Conservation (phyloP, 30 jellyfish, hydroid and myxozoan genomes). For the Turritopsis dohrnii region DNA sequence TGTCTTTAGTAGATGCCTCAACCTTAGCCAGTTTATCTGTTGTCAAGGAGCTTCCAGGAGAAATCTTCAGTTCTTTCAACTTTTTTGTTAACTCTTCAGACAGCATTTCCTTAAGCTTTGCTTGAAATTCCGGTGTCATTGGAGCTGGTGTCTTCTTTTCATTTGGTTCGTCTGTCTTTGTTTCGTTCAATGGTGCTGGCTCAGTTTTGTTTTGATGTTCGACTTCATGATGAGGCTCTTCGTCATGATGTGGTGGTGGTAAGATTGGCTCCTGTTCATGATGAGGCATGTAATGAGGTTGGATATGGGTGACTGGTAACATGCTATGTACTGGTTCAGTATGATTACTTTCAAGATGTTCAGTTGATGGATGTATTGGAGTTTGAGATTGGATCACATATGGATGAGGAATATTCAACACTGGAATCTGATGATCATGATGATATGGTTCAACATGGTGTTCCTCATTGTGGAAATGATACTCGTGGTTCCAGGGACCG, state of each 20-base stretch:
- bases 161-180: neutral
- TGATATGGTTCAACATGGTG: neutral
- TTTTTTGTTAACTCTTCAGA: constrained; percentile 4
- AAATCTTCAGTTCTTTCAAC: constrained; percentile 9
- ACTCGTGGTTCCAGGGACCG: neutral
- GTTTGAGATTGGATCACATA: constrained; percentile 1
- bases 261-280: neutral
- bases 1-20: neutral
- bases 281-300: constrained; percentile 2
- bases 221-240: neutral
- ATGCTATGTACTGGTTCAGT: neutral
- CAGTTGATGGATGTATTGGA: constrained; percentile 6
- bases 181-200: neutral
- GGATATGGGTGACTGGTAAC: neutral
- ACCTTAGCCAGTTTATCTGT: neutral
- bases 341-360: constrained; percentile 9
- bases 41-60: constrained; percentile 2
- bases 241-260: constrained; percentile 2
- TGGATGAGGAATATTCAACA: constrained; percentile 21
- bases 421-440: constrained; percentile 8
- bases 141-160: constrained; percentile 14
- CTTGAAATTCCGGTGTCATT: neutral
- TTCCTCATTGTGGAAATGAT: neutral
- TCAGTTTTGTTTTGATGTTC: neutral
- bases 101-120: constrained; percentile 14